These are phyloP conservation scores for Tragelaphus scriptus DNA, from an alignment of 2,113 vertebrate species.

Conservation along the genomic window DNA sequence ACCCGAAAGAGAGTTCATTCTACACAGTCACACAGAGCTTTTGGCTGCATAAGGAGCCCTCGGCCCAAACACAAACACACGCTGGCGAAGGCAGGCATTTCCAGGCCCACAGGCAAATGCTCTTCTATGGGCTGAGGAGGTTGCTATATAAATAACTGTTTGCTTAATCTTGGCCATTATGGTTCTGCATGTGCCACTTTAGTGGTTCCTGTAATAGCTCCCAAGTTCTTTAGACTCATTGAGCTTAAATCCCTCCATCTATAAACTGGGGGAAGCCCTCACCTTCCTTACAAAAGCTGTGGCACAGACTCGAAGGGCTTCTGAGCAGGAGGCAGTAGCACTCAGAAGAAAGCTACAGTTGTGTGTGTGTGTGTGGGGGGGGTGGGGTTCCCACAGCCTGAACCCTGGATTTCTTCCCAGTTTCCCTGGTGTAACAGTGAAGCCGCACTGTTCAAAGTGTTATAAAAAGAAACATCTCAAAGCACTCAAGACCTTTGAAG, in stretches of 20 bases:
- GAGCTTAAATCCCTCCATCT: not conserved
- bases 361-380: not conserved
- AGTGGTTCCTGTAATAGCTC: not conserved
- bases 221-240: not conserved
- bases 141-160: not conserved
- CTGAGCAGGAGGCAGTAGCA: not conserved
- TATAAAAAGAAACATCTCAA: slow-evolving; percentile 52
- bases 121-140: not conserved
- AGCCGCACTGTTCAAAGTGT: slow-evolving; percentile 7
- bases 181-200: not conserved
- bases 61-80: not conserved
- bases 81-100: not conserved
- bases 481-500: slow-evolving; percentile 29
- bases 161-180: not conserved
- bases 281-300: not conserved
- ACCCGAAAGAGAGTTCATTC: not conserved
- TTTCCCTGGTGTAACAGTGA: not conserved
- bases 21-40: not conserved
- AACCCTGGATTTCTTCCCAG: not conserved
- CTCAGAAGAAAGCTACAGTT: not conserved
- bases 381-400: not conserved
- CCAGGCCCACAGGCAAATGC: not conserved
- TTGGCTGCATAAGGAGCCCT: not conserved
- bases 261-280: not conserved
- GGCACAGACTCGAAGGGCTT: not conserved